phyloP scores from a whole-genome alignment of 1,140 invertebrate genomes.

The Stegodyphus dumicola region DNA sequence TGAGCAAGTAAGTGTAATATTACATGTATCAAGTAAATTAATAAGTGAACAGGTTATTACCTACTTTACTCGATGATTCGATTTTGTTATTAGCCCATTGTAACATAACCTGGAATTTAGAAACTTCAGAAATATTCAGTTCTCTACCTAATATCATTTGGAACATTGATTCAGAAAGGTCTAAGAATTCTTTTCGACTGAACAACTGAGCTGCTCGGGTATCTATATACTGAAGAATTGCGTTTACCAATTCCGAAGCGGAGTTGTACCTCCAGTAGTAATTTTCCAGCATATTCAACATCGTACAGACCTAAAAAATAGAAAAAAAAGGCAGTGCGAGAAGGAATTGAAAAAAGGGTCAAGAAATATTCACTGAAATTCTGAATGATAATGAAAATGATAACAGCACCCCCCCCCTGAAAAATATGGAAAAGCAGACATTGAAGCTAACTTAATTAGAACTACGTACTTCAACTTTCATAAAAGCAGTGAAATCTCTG shows the following conservation, averaged over 20 bases:
- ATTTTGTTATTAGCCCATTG: constrained; percentile 86
- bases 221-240: constrained; percentile 92
- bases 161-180: constrained; percentile 92
- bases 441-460: too few species aligned
- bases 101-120: constrained; percentile 93
- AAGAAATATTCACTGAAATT: too few species aligned
- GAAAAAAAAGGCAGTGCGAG: not conserved
- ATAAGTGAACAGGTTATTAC: constrained; percentile 65
- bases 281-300: constrained; percentile 92
- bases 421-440: too few species aligned
- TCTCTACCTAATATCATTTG: constrained; percentile 92
- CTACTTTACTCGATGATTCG: constrained; percentile 48
- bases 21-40: too few species aligned
- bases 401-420: too few species aligned
- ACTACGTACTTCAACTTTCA: too few species aligned
- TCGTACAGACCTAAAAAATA: constrained; percentile 79
- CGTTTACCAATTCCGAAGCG: constrained; percentile 91
- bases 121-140: constrained; percentile 87
- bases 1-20: too few species aligned
- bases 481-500: too few species aligned
- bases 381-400: too few species aligned
- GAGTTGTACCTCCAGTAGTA: constrained; percentile 96
- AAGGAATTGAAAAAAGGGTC: too few species aligned
- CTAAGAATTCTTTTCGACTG: constrained; percentile 83
- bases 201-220: constrained; percentile 84